Evolutionary conservation across 2,888 invertebrate species (phyloP).

Genomic region (Celastrina argiolus): DNA sequence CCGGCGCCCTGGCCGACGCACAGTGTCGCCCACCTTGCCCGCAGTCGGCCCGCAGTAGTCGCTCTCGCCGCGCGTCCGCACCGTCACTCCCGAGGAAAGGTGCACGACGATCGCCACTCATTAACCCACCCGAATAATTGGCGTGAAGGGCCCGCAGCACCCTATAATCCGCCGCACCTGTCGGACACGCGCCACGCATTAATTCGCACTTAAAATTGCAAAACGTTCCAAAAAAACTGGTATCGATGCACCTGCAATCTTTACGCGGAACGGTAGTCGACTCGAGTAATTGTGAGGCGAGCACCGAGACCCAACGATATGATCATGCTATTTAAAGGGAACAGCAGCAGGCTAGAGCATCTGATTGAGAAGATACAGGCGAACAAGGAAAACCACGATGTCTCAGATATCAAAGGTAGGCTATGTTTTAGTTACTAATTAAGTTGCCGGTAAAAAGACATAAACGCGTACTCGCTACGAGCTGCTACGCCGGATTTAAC

Average conservation of each 20-base stretch:
- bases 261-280: constrained; percentile 30
- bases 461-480: not conserved
- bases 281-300: constrained; percentile 14
- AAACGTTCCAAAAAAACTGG: constrained; percentile 70
- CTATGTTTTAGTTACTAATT: not conserved
- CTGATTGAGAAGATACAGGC: constrained; percentile 93
- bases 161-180: constrained; percentile 72
- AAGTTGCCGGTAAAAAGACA: not conserved
- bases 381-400: constrained; percentile 85
- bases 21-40: constrained; percentile 55
- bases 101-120: constrained; percentile 55
- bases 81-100: constrained; percentile 39
- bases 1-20: constrained; percentile 47
- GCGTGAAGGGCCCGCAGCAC: constrained; percentile 62
- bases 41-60: constrained; percentile 65
- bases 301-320: constrained; percentile 46
- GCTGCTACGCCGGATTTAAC: not conserved
- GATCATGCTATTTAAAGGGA: constrained; percentile 91
- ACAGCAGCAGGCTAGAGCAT: constrained; percentile 89
- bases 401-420: constrained; percentile 73
- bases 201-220: constrained; percentile 69
- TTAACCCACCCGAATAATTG: constrained; percentile 68
- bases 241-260: constrained; percentile 69
- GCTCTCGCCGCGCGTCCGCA: constrained; percentile 49
- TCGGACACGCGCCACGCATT: constrained; percentile 64